Evolutionary conservation across 2,888 invertebrate genomes (phyloP).

Genomic region (Yponomeuta evonymella): DNA sequence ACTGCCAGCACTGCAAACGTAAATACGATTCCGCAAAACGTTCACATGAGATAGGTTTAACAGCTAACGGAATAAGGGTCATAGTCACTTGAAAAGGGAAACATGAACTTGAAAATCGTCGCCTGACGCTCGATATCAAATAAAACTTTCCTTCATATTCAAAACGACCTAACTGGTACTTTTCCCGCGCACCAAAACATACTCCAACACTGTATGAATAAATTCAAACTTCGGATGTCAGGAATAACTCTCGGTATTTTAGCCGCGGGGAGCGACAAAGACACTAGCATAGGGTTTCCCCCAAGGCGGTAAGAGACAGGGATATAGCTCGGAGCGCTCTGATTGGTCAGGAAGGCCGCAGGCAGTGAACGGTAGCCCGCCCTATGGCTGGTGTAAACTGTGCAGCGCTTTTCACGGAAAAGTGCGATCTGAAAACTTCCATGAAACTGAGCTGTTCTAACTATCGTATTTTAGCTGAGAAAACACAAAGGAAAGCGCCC

Average conservation of each 20-base stretch:
- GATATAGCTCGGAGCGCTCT: conserved; percentile 75
- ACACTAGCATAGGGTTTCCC: conserved; percentile 44
- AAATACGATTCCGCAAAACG: conserved; percentile 63
- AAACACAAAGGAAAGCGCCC: too few species aligned
- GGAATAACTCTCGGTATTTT: conserved; percentile 56
- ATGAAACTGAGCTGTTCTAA: background rate
- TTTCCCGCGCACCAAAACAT: background rate
- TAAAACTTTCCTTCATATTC: conserved; percentile 52
- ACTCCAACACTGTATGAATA: background rate
- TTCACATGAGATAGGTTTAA: conserved; percentile 50
- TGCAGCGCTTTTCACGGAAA: conserved; percentile 49
- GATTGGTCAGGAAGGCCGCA: conserved; percentile 77
- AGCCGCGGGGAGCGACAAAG: conserved; percentile 68
- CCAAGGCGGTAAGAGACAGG: conserved; percentile 44
- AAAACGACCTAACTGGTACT: conserved; percentile 52
- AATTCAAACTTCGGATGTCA: conserved; percentile 5
- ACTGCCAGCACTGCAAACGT: conserved; percentile 72
- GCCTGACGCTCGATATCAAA: conserved; percentile 76
- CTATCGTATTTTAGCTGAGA: background rate
- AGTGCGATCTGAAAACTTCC: conserved; percentile 29
- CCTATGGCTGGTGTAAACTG: conserved; percentile 75
- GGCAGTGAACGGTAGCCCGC: conserved; percentile 77
- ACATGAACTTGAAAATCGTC: conserved; percentile 76
- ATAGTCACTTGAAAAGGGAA: conserved; percentile 57
- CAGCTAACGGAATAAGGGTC: conserved; percentile 51